phyloP scores from a whole-genome alignment of 2,113 vertebrate species.

The Ciconia boyciana region DNA sequence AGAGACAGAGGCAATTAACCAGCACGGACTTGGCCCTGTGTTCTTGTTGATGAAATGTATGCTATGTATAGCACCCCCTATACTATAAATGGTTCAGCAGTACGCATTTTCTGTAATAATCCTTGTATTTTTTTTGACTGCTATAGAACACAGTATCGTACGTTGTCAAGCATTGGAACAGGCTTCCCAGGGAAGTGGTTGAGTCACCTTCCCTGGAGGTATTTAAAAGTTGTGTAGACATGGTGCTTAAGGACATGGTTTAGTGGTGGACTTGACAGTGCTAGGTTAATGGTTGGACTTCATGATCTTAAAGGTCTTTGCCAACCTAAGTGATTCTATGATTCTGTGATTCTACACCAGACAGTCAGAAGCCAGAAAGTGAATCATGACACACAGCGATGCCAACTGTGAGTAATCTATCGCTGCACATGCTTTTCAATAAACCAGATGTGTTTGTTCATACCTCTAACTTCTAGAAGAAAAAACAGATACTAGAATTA shows the following conservation, averaged over 20 bases:
- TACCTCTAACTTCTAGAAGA: background rate
- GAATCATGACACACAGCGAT: background rate
- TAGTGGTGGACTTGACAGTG: background rate
- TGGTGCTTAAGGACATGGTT: background rate
- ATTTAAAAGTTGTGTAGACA: background rate
- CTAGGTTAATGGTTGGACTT: background rate
- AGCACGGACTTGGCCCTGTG: background rate
- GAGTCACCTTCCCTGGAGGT: background rate
- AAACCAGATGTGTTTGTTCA: background rate
- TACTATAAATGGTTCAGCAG: background rate
- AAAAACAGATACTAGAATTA: background rate
- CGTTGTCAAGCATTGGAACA: background rate
- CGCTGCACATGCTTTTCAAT: background rate
- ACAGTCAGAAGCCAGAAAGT: background rate
- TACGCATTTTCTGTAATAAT: background rate
- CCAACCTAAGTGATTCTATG: no score
- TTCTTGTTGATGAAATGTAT: background rate
- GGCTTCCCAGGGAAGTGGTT: background rate
- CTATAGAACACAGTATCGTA: background rate
- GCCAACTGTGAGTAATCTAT: background rate
- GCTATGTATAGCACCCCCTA: background rate
- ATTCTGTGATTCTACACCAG: background rate
- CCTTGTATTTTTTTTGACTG: background rate
- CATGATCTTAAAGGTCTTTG: background rate
- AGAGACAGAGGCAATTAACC: background rate